These are phyloP conservation scores for Pristionchus fissidentatus DNA, from an alignment of 2,888 invertebrate genomes.

Conservation along the genomic window DNA sequence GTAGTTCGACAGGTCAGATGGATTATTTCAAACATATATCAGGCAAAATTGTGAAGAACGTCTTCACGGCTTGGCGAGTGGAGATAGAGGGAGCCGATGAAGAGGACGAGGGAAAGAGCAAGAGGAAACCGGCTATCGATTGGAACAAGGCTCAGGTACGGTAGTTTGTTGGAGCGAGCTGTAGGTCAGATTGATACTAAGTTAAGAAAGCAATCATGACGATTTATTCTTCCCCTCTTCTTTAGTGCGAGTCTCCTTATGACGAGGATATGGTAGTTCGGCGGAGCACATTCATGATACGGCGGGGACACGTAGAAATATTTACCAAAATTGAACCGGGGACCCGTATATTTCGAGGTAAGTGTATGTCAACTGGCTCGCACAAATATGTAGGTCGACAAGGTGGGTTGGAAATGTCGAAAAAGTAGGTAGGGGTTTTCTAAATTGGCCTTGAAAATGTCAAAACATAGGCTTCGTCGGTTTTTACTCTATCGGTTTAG, in stretches of 20 bases:
- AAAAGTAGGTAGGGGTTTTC: no score
- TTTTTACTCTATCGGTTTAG: background rate
- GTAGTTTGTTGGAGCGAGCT: background rate
- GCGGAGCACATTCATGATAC: no score
- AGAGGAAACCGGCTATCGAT: background rate
- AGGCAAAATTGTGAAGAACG: slow-evolving; percentile 7
- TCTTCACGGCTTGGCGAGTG: slow-evolving; percentile 38
- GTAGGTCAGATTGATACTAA: background rate
- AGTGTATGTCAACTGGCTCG: no score
- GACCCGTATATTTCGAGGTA: no score
- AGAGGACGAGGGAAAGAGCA: slow-evolving; percentile 16
- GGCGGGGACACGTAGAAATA: no score
- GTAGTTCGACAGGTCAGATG: background rate
- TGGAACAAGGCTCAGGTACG: slow-evolving; percentile 46
- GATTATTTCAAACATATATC: background rate
- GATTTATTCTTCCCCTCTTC: no score
- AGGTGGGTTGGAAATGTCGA: no score
- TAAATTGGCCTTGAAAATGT: background rate
- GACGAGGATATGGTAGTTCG: no score
- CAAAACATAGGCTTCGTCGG: background rate
- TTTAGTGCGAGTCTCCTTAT: no score
- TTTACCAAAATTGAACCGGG: no score
- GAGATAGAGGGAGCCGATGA: slow-evolving; percentile 24
- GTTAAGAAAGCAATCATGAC: no score
- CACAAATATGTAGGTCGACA: no score